These are phyloP conservation scores for Ceratina australensis DNA, from an alignment of 1,140 invertebrate species.

Conservation along the genomic window DNA sequence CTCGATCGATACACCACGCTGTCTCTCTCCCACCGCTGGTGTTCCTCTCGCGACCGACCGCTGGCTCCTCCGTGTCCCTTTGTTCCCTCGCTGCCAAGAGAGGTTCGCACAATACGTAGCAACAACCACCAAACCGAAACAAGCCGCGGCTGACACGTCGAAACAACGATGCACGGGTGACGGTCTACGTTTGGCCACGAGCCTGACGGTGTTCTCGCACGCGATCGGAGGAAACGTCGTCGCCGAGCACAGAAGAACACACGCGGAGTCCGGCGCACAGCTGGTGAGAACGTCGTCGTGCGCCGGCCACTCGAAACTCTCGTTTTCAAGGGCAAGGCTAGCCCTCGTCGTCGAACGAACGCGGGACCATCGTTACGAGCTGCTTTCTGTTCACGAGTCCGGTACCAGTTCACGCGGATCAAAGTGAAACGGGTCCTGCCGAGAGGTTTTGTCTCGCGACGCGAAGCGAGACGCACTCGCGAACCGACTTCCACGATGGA, in stretches of 20 bases:
- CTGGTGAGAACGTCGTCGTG: constrained; percentile 22
- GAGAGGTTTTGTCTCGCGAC: constrained; percentile 38
- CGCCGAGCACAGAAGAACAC: constrained; percentile 43
- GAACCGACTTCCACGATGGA: constrained; percentile 46
- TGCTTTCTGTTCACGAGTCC: background rate
- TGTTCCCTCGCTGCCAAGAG: constrained; percentile 51
- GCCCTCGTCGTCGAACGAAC: constrained; percentile 35
- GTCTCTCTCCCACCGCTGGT: constrained; percentile 39
- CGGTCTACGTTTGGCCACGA: background rate
- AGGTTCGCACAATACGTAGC: constrained; percentile 38
- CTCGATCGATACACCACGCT: constrained; percentile 63
- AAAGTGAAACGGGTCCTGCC: background rate
- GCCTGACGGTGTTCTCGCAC: background rate
- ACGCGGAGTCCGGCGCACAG: constrained; percentile 32
- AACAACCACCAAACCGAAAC: constrained; percentile 24
- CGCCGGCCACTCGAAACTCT: constrained; percentile 25
- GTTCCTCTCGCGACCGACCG: constrained; percentile 3
- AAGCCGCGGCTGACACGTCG: constrained; percentile 8
- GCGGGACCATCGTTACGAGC: background rate
- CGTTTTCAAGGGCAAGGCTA: constrained; percentile 43
- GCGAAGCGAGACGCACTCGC: background rate
- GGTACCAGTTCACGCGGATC: background rate
- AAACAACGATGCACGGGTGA: background rate
- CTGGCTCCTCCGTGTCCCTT: constrained; percentile 44
- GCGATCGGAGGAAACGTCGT: constrained; percentile 9